A percentile compares a stretch with the other conserved stretches of the same genome.
Evolutionary conservation across 30 jellyfish, hydroid and myxozoan species (phyloP).

Genomic region (Chironex yamaguchii): DNA sequence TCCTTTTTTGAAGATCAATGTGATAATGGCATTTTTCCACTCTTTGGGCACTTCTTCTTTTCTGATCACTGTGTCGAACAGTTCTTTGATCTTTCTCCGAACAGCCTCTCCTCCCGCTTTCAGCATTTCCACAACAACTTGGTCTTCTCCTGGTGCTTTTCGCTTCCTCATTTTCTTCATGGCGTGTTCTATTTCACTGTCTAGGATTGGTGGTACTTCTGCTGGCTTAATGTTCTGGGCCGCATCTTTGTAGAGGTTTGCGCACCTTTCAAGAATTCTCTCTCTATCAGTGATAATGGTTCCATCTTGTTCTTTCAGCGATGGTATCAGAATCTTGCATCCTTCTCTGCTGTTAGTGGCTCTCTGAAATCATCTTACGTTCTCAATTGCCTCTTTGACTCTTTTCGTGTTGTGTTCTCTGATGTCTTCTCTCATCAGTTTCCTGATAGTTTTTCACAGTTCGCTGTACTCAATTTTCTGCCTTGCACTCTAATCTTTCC

Average conservation of each 20-base stretch:
- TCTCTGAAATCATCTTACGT: slow-evolving; percentile 22
- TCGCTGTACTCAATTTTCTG: too few relatives aligned
- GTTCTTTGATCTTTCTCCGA: background rate
- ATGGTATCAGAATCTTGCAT: slow-evolving; percentile 3
- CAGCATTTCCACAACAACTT: slow-evolving; percentile 43
- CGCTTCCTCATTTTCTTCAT: slow-evolving; percentile 26
- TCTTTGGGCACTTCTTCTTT: slow-evolving; percentile 52
- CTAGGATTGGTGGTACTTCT: slow-evolving; percentile 38
- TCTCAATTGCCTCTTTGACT: slow-evolving; percentile 14
- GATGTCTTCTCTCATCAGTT: slow-evolving; percentile 2
- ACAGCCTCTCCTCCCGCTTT: slow-evolving; percentile 58
- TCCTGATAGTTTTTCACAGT: too few relatives aligned
- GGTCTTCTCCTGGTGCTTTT: slow-evolving; percentile 17
- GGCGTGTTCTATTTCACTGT: slow-evolving; percentile 25
- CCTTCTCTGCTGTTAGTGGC: slow-evolving; percentile 16
- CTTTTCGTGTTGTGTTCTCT: background rate
- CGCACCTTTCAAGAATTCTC: slow-evolving; percentile 40
- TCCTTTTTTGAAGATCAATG: too few relatives aligned
- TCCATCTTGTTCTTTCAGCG: slow-evolving; percentile 40
- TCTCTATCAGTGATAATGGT: slow-evolving; percentile 5
- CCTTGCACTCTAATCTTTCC: too few relatives aligned
- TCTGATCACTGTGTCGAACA: slow-evolving; percentile 39
- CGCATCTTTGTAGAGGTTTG: slow-evolving; percentile 28
- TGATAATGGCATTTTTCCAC: slow-evolving; percentile 72
- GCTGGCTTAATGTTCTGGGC: slow-evolving; percentile 2